These are phyloP conservation scores for Chaetodon trifasciatus DNA, from an alignment of 2,797 vertebrate genomes.

Conservation along the genomic window DNA sequence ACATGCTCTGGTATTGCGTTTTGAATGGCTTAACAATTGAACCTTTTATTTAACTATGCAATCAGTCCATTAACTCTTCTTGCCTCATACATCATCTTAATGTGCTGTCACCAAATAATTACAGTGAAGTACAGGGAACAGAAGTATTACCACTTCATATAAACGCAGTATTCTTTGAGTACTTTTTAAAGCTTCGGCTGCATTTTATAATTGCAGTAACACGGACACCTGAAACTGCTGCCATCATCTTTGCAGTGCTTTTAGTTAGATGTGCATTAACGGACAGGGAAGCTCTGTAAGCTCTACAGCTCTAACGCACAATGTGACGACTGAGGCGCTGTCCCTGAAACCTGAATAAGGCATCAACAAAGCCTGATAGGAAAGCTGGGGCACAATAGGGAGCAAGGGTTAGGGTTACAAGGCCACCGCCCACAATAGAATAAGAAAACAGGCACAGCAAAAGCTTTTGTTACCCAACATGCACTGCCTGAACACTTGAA, in stretches of 20 bases:
- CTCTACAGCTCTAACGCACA: background rate
- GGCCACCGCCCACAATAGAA: constrained; percentile 29
- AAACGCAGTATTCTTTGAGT: background rate
- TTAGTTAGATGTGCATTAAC: background rate
- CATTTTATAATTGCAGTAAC: background rate
- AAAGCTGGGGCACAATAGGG: constrained; percentile 10
- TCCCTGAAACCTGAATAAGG: constrained; percentile 45
- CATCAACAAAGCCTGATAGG: constrained; percentile 37
- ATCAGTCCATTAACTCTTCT: background rate
- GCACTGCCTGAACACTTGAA: constrained; percentile 2
- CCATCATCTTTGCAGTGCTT: background rate
- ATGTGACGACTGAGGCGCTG: constrained; percentile 5
- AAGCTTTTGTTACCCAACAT: constrained; percentile 28
- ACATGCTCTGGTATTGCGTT: background rate
- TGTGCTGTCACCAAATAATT: background rate
- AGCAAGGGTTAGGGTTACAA: constrained; percentile 55
- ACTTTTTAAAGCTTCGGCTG: background rate
- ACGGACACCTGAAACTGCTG: background rate
- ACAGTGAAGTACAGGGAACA: background rate
- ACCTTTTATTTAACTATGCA: background rate
- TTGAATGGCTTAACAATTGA: background rate
- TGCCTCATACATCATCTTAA: background rate
- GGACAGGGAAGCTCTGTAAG: background rate
- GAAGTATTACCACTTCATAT: background rate
- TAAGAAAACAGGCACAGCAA: constrained; percentile 24